Evolutionary conservation across 2,888 invertebrate genomes (phyloP).

Genomic region (Troides aeacus): DNA sequence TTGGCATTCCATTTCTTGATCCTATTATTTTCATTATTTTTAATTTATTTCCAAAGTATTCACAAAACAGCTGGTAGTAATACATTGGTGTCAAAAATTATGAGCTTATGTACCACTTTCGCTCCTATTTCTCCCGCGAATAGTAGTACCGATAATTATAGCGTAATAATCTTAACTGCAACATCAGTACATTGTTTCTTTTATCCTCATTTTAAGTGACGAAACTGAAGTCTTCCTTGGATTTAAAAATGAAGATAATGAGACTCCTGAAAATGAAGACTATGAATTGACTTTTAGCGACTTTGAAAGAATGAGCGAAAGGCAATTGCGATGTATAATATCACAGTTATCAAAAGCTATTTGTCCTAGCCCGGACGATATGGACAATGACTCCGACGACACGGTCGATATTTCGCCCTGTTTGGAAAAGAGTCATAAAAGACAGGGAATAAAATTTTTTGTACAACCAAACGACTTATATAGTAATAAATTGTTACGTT

Average conservation of each 20-base stretch:
- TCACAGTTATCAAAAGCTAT: constrained; percentile 3
- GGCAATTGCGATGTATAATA: constrained; percentile 12
- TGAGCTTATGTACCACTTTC: no score
- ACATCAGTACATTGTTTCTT: not conserved
- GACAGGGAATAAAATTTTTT: constrained; percentile 6
- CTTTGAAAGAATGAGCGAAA: constrained; percentile 14
- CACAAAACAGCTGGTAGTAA: no score
- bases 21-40: no score
- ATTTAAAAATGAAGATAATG: not conserved
- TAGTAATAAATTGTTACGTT: constrained; percentile 1
- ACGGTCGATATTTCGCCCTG: not conserved
- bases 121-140: no score
- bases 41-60: no score
- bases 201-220: not conserved
- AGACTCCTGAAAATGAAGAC: not conserved
- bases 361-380: not conserved
- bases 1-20: no score
- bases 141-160: no score
- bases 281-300: constrained; percentile 19
- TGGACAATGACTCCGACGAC: not conserved
- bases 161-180: no score
- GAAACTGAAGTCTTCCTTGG: not conserved
- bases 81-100: no score
- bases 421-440: not conserved
- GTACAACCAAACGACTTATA: not conserved